A percentile compares a stretch with the other conserved stretches of the same genome.
phyloP scores from a whole-genome alignment of 2,888 invertebrate species.

The Drosophila cracens region DNA sequence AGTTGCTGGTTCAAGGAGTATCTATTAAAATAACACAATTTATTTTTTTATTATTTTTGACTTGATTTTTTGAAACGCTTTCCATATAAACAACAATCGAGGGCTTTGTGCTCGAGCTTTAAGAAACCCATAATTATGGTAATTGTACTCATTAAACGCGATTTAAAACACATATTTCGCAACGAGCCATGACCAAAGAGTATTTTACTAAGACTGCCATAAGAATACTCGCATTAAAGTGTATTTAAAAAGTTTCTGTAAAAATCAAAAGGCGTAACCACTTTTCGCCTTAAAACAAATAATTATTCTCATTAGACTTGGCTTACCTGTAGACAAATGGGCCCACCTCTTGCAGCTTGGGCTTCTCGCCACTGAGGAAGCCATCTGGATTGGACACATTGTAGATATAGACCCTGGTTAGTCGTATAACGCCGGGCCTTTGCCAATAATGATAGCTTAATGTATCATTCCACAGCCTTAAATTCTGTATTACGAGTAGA shows the following conservation, averaged over 20 bases:
- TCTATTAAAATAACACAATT: conserved; percentile 4
- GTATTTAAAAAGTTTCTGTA: conserved; percentile 17
- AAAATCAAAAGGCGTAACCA: conserved; percentile 65
- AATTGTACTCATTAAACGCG: conserved; percentile 65
- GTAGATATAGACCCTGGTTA: conserved; percentile 95
- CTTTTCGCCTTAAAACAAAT: conserved; percentile 29
- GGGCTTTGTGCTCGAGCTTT: conserved; percentile 10
- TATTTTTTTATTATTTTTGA: background rate
- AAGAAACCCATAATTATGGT: conserved; percentile 60
- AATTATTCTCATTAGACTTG: conserved; percentile 22
- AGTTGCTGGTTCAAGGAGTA: conserved; percentile 4
- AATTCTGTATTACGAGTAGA: conserved; percentile 87
- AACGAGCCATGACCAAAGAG: conserved; percentile 67
- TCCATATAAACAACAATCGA: conserved; percentile 25
- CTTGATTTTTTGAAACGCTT: conserved; percentile 23
- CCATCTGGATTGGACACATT: conserved; percentile 94
- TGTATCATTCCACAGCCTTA: conserved; percentile 93
- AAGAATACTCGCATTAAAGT: conserved; percentile 48
- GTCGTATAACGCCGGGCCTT: conserved; percentile 92
- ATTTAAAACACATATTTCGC: conserved; percentile 50
- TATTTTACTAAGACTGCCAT: conserved; percentile 51
- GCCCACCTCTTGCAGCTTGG: conserved; percentile 92
- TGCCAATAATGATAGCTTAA: conserved; percentile 96
- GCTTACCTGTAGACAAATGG: conserved; percentile 94
- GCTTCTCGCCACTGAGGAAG: conserved; percentile 92